Evolutionary conservation across 2,113 vertebrate species (phyloP).

Genomic region (human): DNA sequence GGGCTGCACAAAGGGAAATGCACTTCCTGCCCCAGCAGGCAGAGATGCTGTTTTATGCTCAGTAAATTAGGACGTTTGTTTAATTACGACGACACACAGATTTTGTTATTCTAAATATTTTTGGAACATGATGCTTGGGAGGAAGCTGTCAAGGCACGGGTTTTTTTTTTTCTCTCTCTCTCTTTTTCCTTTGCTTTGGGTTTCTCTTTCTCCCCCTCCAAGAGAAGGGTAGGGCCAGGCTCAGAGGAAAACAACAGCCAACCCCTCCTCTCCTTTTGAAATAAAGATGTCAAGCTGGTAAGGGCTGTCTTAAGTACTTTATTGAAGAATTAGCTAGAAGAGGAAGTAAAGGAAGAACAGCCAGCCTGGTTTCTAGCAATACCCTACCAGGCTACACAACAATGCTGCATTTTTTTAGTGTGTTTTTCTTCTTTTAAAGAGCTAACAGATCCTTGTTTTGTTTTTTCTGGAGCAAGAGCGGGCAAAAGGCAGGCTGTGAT

Average conservation of each 20-base stretch:
- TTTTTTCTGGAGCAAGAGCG: slow-evolving; percentile 63
- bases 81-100: slow-evolving; percentile 65
- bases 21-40: slow-evolving; percentile 51
- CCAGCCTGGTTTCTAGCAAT: slow-evolving; percentile 28
- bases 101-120: slow-evolving; percentile 76
- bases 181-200: not conserved
- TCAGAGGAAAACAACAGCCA: slow-evolving; percentile 55
- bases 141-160: slow-evolving; percentile 55
- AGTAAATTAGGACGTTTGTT: slow-evolving; percentile 73
- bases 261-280: slow-evolving; percentile 63
- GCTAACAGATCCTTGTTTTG: slow-evolving; percentile 49
- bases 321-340: slow-evolving; percentile 55
- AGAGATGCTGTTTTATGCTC: slow-evolving; percentile 65
- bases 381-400: slow-evolving; percentile 49
- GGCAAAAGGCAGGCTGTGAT: slow-evolving; percentile 58
- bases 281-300: slow-evolving; percentile 71
- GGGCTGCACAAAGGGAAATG: slow-evolving; percentile 60
- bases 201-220: slow-evolving; percentile 3
- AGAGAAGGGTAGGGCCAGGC: slow-evolving; percentile 46
- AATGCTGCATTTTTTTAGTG: slow-evolving; percentile 34
- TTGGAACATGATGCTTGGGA: slow-evolving; percentile 72
- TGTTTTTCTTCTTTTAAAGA: slow-evolving; percentile 56
- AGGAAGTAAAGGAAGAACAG: slow-evolving; percentile 55
- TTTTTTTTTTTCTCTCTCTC: not conserved
- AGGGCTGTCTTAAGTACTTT: slow-evolving; percentile 68